Evolutionary conservation across 2,888 invertebrate genomes (phyloP).

Genomic region (Agrotis exclamationis): DNA sequence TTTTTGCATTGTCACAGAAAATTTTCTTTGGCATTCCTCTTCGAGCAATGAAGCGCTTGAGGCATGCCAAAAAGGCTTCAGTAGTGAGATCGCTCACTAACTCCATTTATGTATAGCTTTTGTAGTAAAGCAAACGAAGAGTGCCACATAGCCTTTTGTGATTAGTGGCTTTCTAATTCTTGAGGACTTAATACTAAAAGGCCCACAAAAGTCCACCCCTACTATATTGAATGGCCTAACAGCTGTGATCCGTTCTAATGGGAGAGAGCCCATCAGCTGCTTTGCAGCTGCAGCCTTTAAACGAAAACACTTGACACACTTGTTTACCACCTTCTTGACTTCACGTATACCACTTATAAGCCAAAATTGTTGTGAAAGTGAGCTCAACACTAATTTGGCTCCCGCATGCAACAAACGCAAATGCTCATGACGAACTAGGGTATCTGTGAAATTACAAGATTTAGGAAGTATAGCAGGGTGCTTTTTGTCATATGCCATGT

Average conservation of each 20-base stretch:
- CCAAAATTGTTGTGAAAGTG: slow-evolving; percentile 1
- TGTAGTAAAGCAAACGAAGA: not conserved
- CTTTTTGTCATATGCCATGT: not conserved
- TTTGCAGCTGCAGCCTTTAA: slow-evolving; percentile 4
- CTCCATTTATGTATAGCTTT: slow-evolving; percentile 1
- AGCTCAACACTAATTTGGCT: not conserved
- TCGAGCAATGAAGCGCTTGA: not conserved
- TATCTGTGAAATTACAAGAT: slow-evolving; percentile 5
- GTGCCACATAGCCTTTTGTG: not conserved
- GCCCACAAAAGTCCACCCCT: not conserved
- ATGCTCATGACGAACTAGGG: not conserved
- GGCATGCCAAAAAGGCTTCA: slow-evolving; percentile 4
- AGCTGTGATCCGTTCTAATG: not conserved
- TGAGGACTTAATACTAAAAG: not conserved
- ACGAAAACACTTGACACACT: not conserved
- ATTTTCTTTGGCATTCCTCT: not conserved
- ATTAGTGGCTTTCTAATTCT: not conserved
- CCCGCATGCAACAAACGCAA: not conserved
- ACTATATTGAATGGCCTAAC: not conserved
- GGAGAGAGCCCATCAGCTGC: not conserved
- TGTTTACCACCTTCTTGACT: not conserved
- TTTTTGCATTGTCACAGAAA: slow-evolving; percentile 1
- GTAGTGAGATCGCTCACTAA: not conserved
- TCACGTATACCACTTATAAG: not conserved
- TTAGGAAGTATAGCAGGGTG: not conserved